Base-by-base conservation (phyloP, 2,888 invertebrate species). In the Brachyptera risi region DNA sequence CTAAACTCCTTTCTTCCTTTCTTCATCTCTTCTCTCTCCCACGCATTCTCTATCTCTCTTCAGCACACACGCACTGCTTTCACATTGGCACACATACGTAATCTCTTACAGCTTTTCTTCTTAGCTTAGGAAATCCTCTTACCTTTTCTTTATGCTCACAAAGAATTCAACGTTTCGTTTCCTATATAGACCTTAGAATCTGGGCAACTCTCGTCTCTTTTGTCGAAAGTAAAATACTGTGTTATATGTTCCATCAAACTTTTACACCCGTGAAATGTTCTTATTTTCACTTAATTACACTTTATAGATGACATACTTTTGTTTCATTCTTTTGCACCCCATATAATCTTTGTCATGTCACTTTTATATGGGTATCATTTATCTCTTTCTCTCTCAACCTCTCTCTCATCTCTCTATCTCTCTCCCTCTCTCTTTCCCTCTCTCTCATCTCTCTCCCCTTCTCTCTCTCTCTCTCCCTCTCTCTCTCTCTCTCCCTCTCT, bases 291-390 rank as follows among this genome's bases (percentile, higher is more conserved):
- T 21, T 42, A 42, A 42, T 42, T 42, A 42, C 42, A 17, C 21
- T 42, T 42, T 42, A 17, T 21, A 42, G 13, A 21, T 42, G n/a
- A n/a, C n/a, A n/a, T n/a, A n/a, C n/a, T n/a, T n/a, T n/a, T n/a
- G n/a, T n/a, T n/a, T n/a, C n/a, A n/a, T n/a, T n/a, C 42, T 42
- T 42, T 42, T 42, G n/a, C n/a, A n/a, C n/a, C 42, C 42, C 42
- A 19, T 21, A 42, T 19, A 21, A 19, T 42, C 42, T 21, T 42
- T 42, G 21, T 44, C 3, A 15, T 42, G 15, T 23, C 24, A 19
- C 58, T 38, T 50, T 58, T 58, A 38, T n/a, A n/a, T n/a, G n/a
- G n/a, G 35, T 35, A 19, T 31, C 40, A 35, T 59, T 42, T 40
- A 11, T n/a, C 17, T n/a, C n/a, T n/a, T n/a, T n/a, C n/a, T n/a